Evolutionary conservation across 2,797 vertebrate genomes (phyloP).

Genomic region (Agapornis canus): DNA sequence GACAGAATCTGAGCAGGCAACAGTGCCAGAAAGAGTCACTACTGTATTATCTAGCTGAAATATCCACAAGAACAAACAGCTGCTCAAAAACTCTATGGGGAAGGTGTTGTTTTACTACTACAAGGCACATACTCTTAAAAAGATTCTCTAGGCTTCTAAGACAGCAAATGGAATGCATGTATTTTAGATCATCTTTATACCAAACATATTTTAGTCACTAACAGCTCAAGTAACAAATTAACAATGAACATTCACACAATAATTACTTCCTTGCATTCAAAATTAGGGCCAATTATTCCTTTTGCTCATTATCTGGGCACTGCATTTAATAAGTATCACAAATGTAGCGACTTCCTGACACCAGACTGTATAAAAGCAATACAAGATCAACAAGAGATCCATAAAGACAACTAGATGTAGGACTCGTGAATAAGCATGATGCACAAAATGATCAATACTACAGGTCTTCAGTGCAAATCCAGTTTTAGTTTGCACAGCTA

Average conservation of each 20-base stretch:
- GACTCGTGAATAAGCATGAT: neutral
- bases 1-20: constrained; percentile 52
- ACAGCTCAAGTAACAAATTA: constrained; percentile 18
- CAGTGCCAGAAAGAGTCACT: constrained; percentile 15
- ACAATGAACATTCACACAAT: neutral
- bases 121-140: neutral
- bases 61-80: constrained; percentile 30
- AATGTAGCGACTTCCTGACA: neutral
- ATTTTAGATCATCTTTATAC: constrained; percentile 4
- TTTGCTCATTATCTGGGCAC: neutral
- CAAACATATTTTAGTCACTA: neutral
- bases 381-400: neutral
- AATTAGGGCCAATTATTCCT: neutral
- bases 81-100: neutral
- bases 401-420: neutral
- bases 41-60: constrained; percentile 19
- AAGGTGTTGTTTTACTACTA: neutral
- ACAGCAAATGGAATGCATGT: neutral
- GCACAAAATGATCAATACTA: neutral
- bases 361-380: neutral
- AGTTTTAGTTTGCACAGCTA: neutral
- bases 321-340: neutral
- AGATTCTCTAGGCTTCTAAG: neutral
- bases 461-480: neutral
- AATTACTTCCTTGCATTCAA: constrained; percentile 7